These are phyloP conservation scores for Gymnocypris eckloni DNA, from an alignment of 2,797 vertebrate species.

Conservation along the genomic window DNA sequence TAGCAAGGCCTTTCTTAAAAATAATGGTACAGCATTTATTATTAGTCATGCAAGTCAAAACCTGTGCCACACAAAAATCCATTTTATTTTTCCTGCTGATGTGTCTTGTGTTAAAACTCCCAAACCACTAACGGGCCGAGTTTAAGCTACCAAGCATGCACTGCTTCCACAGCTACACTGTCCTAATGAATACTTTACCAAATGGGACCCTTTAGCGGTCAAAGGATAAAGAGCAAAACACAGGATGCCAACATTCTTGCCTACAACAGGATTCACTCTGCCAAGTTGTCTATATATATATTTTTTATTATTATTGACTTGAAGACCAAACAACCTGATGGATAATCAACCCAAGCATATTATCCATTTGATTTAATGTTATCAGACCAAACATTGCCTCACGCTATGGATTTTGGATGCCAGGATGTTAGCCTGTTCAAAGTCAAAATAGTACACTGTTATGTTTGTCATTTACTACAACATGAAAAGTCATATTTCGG, in stretches of 20 bases:
- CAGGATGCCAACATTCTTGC: conserved; percentile 45
- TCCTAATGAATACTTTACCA: conserved; percentile 51
- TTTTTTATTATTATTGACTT: conserved; percentile 24
- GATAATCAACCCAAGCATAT: conserved; percentile 17
- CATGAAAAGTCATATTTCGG: conserved; percentile 23
- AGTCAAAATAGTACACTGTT: conserved; percentile 50
- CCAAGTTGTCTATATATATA: conserved; percentile 6
- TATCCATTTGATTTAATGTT: conserved; percentile 34
- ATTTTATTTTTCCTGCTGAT: conserved; percentile 54
- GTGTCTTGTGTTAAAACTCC: conserved; percentile 45
- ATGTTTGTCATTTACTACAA: conserved; percentile 24
- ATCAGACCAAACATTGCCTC: conserved; percentile 72
- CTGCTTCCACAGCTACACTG: conserved; percentile 64
- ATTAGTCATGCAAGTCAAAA: conserved; percentile 13
- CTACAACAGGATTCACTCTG: conserved; percentile 26
- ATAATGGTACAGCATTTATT: conserved; percentile 13
- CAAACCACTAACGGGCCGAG: conserved; percentile 46
- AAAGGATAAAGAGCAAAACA: conserved; percentile 33
- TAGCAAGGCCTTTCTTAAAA: conserved; percentile 9
- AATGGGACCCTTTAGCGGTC: conserved; percentile 41
- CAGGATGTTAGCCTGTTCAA: conserved; percentile 27
- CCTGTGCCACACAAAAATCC: neutral
- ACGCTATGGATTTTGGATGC: conserved; percentile 27
- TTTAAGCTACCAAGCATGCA: conserved; percentile 60
- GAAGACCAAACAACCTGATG: conserved; percentile 43